Base-by-base conservation (phyloP, 2,113 vertebrate genomes). In the Actenoides hombroni region DNA sequence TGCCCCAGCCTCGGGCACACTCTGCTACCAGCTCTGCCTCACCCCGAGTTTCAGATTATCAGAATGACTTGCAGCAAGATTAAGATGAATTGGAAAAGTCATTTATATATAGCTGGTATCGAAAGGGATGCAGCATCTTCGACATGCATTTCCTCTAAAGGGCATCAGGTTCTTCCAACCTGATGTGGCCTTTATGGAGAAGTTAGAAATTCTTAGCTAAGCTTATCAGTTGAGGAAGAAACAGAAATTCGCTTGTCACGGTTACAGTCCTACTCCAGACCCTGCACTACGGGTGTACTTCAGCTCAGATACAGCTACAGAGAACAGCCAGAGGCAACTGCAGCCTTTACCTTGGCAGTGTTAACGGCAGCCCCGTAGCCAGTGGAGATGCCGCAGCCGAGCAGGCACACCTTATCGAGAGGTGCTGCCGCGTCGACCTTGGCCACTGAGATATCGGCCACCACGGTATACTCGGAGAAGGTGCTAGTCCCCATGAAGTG, bases 401-500 rank as follows among this genome's bases (percentile, higher is more conserved):
- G 95, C 69, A 98, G 97, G 89, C 98, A 98, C 88, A 98, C 98
- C 97, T 98, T 98, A 94, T 98, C 98, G 11, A 98, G 92, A 60
- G 98, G 98, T 44, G 98, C 98, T 42, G 95, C 95, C 74, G 97
- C 83, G 13, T 98, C 96, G 39, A 98, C 97, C 94, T 98, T 98
- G 84, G 98, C 97, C 74, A 98, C 92, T 1, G 98, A 98, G 93
- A 98, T 98, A 53, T 98, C 98, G 5, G 98, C 98, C 79, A 98
- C 98, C 60, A 98, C 98, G 0, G 98, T 98, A 42, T 98, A 98
- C 81, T 98, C 98, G 0, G 98, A 98, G 94, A 98, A 98, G 6
- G 98, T 98, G 97, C 98, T 98, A 37, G 98, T 98, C 35, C 98
- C 98, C 98, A 98, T 98, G 95, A 98, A 98, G 82, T 98, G 98